Evolutionary conservation across 1,140 invertebrate genomes (phyloP).

Genomic region (Chrysoperla carnea): DNA sequence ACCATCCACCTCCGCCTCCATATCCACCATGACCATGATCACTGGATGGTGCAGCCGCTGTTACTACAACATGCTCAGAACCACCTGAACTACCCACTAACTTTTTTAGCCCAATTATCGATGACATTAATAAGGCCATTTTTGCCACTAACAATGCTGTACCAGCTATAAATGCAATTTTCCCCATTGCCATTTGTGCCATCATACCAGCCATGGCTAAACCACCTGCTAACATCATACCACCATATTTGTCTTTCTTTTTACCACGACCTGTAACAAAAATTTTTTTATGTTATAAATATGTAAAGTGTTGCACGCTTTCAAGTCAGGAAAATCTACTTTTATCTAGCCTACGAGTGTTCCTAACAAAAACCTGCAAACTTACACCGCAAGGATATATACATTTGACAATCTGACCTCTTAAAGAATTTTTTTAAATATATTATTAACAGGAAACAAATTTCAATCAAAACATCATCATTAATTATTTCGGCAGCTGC

Average conservation of each 20-base stretch:
- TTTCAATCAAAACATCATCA: no score
- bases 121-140: slow-evolving; percentile 43
- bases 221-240: slow-evolving; percentile 36
- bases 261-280: slow-evolving; percentile 24
- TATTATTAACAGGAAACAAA: no score
- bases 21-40: slow-evolving; percentile 19
- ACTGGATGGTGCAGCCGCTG: slow-evolving; percentile 13
- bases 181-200: slow-evolving; percentile 44
- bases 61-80: slow-evolving; percentile 23
- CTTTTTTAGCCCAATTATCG: slow-evolving; percentile 44
- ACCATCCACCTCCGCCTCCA: slow-evolving; percentile 25
- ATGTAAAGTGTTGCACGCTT: not conserved
- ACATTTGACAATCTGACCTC: no score
- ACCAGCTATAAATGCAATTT: slow-evolving; percentile 44
- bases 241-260: slow-evolving; percentile 24
- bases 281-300: not conserved
- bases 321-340: no score
- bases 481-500: no score
- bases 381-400: no score
- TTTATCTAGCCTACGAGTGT: no score
- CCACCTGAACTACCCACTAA: slow-evolving; percentile 29
- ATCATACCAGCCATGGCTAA: slow-evolving; percentile 44
- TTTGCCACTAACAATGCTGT: slow-evolving; percentile 47
- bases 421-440: no score
- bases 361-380: no score